These are phyloP conservation scores for Pygocentrus nattereri DNA, from an alignment of 2,797 vertebrate genomes.

Conservation along the genomic window DNA sequence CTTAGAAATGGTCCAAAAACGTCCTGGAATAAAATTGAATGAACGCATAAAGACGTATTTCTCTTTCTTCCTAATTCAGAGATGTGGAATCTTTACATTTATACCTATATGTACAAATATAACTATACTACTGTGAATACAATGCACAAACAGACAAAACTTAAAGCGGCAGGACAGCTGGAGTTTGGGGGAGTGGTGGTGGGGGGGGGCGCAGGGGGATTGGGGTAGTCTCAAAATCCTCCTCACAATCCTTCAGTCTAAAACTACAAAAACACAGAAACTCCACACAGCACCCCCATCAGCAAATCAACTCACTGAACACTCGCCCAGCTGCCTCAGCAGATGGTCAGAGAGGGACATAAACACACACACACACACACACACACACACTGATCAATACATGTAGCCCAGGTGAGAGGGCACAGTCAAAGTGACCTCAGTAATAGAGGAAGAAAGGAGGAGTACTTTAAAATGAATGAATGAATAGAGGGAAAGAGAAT, in stretches of 20 bases:
- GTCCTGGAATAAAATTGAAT: too few species aligned
- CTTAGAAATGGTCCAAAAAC: too few species aligned
- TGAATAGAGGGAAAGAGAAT: background rate
- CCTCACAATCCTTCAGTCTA: conserved; percentile 7
- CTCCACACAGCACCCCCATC: conserved; percentile 16
- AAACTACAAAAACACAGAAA: background rate
- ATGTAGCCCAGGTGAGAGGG: conserved; percentile 28
- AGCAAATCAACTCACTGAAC: conserved; percentile 3
- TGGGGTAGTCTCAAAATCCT: background rate
- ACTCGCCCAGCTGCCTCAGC: conserved; percentile 57
- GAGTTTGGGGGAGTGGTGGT: background rate
- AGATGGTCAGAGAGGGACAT: conserved; percentile 56
- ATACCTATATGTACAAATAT: too few species aligned
- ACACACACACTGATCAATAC: conserved; percentile 34
- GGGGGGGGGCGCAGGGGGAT: background rate
- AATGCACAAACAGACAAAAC: background rate
- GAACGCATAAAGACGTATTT: too few species aligned
- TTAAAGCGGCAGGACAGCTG: background rate
- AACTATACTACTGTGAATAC: too few species aligned
- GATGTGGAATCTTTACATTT: too few species aligned
- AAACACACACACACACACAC: conserved; percentile 24
- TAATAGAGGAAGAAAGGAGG: background rate
- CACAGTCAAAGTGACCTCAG: conserved; percentile 5
- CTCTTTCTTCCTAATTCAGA: too few species aligned
- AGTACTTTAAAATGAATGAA: background rate